Base-by-base conservation (phyloP, 2,888 invertebrate species). In the Caenorhabditis japonica region DNA sequence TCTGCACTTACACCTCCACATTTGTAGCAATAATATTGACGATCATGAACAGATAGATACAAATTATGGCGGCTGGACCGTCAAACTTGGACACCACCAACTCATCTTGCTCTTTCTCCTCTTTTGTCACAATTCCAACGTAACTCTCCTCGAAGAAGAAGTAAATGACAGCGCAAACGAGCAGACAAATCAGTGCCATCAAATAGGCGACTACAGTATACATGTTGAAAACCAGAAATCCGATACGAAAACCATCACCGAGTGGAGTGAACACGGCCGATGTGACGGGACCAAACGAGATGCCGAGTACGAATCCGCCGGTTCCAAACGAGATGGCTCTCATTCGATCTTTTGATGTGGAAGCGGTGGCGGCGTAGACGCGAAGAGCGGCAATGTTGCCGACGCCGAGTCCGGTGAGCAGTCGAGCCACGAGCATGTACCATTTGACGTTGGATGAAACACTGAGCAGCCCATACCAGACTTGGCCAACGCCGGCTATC, bases 41-140 rank as follows among this genome's bases (percentile, higher is more conserved):
- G 41, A 76, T 66, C 58, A 79, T 69, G 71, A 76, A 81, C 41
- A 81, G 52, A 52, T 77, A 81, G 43, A 81, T 75, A 33, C 79
- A 79, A 21, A 79, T 58, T 4, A 76, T 15, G 4, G 77, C 77
- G 10, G 76, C 72, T 17, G 56, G 38, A 7, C 59, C 19, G 51
- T 81, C 81, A 41, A 76, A 81, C 39, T 70, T 76, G 2, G 81
- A 78, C 21, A 81, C 66, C 17, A 68, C 56, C 17, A 56, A 17
- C 23, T 59, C 68, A 19, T 71, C 72, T 30, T 79, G 70, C 39
- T 49, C 69, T 59, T 64, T 34, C 41, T 76, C 62, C 46, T 73
- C 75, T 25, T 76, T 56, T 13, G 75, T 59, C n/a, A 74, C 61
- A 30, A 79, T 66, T 43, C 79, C 81, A 10, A 72, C 75, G 64